Evolutionary conservation across 2,113 vertebrate species (phyloP).

Genomic region (Brachypteracias leptosomus): DNA sequence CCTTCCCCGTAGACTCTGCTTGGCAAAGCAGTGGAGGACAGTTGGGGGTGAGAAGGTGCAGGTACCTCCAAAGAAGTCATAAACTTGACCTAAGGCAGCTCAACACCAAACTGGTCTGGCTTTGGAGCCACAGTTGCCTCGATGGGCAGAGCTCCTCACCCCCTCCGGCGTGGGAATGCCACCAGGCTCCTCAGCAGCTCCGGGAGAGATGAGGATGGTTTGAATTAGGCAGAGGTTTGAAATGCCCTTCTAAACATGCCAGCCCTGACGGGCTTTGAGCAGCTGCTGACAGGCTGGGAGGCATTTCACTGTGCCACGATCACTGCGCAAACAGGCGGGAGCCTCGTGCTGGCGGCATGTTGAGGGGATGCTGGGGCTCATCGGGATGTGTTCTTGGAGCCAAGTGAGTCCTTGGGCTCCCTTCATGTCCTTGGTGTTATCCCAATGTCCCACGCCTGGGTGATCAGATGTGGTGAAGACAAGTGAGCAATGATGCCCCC

Average conservation of each 20-base stretch:
- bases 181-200: not conserved
- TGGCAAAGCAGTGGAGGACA: not conserved
- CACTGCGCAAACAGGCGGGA: not conserved
- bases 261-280: not conserved
- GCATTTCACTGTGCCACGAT: not conserved
- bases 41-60: fast-evolving
- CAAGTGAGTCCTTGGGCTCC: not conserved
- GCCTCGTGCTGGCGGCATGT: not conserved
- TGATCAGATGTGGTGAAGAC: not conserved
- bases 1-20: fast-evolving
- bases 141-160: not conserved
- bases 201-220: not conserved
- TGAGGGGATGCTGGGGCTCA: not conserved
- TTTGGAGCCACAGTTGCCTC: not conserved
- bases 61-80: not conserved
- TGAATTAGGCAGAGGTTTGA: conserved; percentile 35
- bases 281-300: not conserved
- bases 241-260: conserved; percentile 32
- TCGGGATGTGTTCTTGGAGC: not conserved
- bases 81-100: not conserved
- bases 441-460: not conserved
- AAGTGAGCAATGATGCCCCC: not conserved
- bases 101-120: not conserved
- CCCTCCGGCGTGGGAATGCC: not conserved
- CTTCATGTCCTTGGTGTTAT: not conserved